These are phyloP conservation scores for Tor tambroides DNA, from an alignment of 2,113 vertebrate species.

Conservation along the genomic window DNA sequence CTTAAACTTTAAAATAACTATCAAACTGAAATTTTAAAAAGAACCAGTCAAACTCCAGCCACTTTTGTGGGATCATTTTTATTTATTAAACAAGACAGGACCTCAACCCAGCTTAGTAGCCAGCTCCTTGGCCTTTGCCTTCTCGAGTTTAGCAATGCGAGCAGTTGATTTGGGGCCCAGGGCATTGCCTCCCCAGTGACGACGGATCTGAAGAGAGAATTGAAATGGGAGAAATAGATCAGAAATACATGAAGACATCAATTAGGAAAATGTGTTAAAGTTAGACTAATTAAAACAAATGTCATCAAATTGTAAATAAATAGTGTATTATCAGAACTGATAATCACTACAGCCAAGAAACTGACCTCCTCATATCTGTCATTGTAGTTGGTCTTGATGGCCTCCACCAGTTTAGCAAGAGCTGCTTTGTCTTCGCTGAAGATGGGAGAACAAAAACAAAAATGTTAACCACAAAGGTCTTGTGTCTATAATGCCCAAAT, in stretches of 20 bases:
- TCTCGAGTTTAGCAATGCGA: constrained; percentile 95
- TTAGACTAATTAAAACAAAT: too few species aligned
- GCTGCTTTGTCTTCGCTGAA: constrained; percentile 94
- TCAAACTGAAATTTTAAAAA: background rate
- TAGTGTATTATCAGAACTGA: background rate
- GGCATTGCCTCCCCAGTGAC: constrained; percentile 95
- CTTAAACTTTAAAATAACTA: background rate
- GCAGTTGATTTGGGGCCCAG: constrained; percentile 95
- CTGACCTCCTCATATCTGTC: constrained; percentile 97
- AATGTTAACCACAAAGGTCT: background rate
- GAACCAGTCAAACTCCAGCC: background rate
- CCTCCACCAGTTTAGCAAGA: constrained; percentile 94
- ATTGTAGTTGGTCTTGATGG: constrained; percentile 97
- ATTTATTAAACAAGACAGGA: constrained; percentile 74
- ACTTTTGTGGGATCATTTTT: constrained; percentile 37
- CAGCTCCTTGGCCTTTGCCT: constrained; percentile 96
- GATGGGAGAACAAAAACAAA: background rate
- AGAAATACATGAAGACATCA: background rate
- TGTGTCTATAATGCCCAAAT: background rate
- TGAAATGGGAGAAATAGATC: background rate
- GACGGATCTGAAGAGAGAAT: constrained; percentile 84
- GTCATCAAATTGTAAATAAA: too few species aligned
- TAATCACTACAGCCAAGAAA: background rate
- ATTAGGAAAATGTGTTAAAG: background rate
- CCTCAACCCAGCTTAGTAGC: constrained; percentile 94